phyloP scores from a whole-genome alignment of 2,113 vertebrate species.

The Notarius quadriscutis region DNA sequence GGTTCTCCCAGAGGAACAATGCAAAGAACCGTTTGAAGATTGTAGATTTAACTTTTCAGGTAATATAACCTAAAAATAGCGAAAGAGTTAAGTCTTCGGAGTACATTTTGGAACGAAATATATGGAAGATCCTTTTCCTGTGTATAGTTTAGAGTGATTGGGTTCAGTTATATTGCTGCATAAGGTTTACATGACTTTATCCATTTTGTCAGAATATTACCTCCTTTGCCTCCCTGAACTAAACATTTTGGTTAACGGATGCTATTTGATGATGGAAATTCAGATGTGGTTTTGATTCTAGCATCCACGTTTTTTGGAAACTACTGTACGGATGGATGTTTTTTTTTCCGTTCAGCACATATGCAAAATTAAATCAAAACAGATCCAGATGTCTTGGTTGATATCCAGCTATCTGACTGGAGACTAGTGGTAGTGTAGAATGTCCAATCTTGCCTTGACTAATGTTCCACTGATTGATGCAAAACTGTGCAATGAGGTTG shows the following conservation, averaged over 20 bases:
- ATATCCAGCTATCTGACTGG: not conserved
- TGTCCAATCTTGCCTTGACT: not conserved
- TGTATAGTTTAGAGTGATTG: not conserved
- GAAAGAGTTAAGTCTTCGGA: no score
- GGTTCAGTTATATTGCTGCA: not conserved
- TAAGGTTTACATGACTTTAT: not conserved
- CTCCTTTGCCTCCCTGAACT: not conserved
- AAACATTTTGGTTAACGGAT: not conserved
- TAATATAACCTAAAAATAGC: not conserved
- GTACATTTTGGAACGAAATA: not conserved
- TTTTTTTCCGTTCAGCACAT: not conserved
- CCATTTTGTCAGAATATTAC: not conserved
- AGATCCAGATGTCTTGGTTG: not conserved
- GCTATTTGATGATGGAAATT: not conserved
- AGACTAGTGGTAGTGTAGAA: not conserved
- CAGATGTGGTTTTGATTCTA: not conserved
- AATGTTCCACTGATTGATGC: slow-evolving; percentile 2
- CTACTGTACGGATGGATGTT: not conserved
- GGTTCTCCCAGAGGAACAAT: not conserved
- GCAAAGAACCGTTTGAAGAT: not conserved
- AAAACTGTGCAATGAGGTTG: not conserved
- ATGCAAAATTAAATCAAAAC: not conserved
- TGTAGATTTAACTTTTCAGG: not conserved
- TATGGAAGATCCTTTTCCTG: not conserved
- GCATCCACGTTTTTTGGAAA: not conserved